Conservation (phyloP, 2,797 vertebrate species). For the Eremophila alpestris region DNA sequence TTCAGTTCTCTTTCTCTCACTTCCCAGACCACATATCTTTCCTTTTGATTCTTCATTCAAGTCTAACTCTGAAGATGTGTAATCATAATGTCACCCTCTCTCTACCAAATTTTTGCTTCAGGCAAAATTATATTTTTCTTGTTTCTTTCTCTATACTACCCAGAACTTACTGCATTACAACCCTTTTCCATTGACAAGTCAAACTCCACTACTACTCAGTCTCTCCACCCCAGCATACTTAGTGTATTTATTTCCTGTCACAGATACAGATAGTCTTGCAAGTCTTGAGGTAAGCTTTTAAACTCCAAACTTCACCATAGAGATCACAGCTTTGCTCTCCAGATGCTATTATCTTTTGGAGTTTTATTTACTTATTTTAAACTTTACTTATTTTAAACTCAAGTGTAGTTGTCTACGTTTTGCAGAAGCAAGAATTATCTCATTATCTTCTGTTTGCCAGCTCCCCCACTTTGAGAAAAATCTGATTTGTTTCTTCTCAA, state of each 20-base stretch:
- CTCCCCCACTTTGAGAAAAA: not conserved
- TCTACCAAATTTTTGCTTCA: not conserved
- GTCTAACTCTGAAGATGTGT: not conserved
- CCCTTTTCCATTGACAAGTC: not conserved
- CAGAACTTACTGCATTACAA: not conserved
- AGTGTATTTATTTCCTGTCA: not conserved
- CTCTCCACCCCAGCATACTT: not conserved
- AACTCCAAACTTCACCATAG: not conserved
- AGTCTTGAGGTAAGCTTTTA: not conserved
- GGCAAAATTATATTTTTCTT: not conserved
- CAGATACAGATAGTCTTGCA: not conserved
- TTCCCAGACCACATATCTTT: not conserved
- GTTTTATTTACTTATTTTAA: not conserved
- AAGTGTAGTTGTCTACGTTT: not conserved
- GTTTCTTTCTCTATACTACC: not conserved
- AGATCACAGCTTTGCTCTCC: not conserved
- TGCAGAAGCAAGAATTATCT: not conserved
- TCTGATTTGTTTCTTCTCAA: not conserved
- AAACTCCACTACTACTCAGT: not conserved
- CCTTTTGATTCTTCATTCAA: not conserved
- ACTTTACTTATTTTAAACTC: not conserved
- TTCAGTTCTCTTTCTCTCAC: not conserved
- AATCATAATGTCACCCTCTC: not conserved
- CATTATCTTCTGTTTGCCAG: not conserved
- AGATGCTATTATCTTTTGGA: not conserved